Percentiles rank a stretch among this genome's conserved stretches.
Evolutionary conservation across 1,140 invertebrate genomes (phyloP).

Genomic region (Drosophila jambulina): DNA sequence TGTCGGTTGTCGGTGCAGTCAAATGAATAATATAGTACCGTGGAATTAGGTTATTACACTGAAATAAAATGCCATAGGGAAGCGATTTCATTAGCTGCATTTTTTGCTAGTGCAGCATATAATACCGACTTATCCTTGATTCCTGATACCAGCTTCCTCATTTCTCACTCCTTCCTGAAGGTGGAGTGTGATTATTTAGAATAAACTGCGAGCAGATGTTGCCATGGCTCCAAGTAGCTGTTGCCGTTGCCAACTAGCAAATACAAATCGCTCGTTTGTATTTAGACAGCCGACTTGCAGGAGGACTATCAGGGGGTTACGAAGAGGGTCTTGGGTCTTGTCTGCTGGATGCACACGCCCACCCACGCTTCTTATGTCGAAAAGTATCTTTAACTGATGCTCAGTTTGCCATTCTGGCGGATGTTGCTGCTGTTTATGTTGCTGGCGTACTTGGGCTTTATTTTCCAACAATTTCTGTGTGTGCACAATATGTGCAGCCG

Average conservation of each 20-base stretch:
- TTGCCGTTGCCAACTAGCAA: constrained; percentile 41
- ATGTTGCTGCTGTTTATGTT: constrained; percentile 47
- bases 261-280: constrained; percentile 36
- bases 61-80: constrained; percentile 22
- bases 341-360: constrained; percentile 32
- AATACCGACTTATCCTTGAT: constrained; percentile 13
- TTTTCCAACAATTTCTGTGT: constrained; percentile 68
- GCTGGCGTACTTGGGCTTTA: constrained; percentile 51
- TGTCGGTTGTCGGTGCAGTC: constrained; percentile 42
- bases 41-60: constrained; percentile 59
- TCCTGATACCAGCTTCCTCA: neutral
- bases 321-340: neutral
- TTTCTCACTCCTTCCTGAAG: constrained; percentile 2
- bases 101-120: neutral
- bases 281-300: constrained; percentile 44
- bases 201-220: constrained; percentile 30
- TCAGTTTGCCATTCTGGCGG: constrained; percentile 65
- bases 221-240: constrained; percentile 29
- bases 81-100: constrained; percentile 39
- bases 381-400: constrained; percentile 75
- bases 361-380: constrained; percentile 72
- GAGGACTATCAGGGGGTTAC: neutral
- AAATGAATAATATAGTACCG: constrained; percentile 63
- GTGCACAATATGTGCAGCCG: constrained; percentile 37
- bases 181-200: constrained; percentile 43